Evolutionary conservation across 2,888 invertebrate species (phyloP).

Genomic region (Seira ritae): DNA sequence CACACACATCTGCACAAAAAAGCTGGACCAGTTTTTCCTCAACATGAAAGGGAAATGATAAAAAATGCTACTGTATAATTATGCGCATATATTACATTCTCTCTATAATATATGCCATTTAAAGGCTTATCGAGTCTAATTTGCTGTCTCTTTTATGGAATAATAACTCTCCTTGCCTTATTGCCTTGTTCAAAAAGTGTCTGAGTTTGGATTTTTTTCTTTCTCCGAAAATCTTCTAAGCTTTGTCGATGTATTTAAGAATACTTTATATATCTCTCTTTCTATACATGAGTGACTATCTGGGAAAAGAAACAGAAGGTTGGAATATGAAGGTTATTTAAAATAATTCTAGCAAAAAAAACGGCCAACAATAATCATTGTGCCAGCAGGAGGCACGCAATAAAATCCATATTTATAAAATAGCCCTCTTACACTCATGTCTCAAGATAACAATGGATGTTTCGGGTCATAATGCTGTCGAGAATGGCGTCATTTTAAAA

Average conservation of each 20-base stretch:
- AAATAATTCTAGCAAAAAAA: background rate
- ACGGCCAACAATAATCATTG: conserved; percentile 45
- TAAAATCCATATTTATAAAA: conserved; percentile 47
- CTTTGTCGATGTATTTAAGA: too few relatives aligned
- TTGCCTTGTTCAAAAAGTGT: background rate
- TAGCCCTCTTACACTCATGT: background rate
- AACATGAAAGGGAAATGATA: background rate
- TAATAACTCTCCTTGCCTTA: conserved; percentile 3
- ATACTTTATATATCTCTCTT: too few relatives aligned
- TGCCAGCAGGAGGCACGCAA: conserved; percentile 36
- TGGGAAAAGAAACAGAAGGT: too few relatives aligned
- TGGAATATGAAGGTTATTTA: background rate
- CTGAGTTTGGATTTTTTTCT: background rate
- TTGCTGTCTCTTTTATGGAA: conserved; percentile 16
- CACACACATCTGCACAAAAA: background rate
- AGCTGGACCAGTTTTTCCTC: background rate
- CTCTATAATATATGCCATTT: conserved; percentile 5
- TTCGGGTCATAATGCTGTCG: too few relatives aligned
- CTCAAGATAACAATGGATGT: too few relatives aligned
- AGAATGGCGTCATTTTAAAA: background rate
- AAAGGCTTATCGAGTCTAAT: conserved; percentile 11
- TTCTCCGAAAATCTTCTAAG: too few relatives aligned
- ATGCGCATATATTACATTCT: conserved; percentile 1
- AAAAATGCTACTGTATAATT: background rate
- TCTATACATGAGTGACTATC: too few relatives aligned